Evolutionary conservation across 1,140 invertebrate species (phyloP).

Genomic region (Parapsyche elsis): DNA sequence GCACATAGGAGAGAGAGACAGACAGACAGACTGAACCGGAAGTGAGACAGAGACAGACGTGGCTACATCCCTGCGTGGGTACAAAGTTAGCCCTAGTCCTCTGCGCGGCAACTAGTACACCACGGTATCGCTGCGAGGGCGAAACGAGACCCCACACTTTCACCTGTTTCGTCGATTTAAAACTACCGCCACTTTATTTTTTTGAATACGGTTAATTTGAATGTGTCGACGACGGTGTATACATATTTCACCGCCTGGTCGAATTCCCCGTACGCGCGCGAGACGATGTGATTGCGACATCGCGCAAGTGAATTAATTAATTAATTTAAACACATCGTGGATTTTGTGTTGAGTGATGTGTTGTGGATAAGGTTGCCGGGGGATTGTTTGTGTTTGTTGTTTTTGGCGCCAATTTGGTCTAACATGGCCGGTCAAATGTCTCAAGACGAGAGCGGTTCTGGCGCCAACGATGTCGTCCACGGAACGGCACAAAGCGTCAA

Average conservation of each 20-base stretch:
- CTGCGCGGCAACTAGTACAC: slow-evolving; percentile 45
- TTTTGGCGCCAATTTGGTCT: slow-evolving; percentile 33
- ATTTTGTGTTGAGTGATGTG: background rate
- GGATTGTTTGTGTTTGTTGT: no score
- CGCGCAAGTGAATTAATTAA: background rate
- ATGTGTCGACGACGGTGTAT: no score
- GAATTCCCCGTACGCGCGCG: no score
- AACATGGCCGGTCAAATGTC: slow-evolving; percentile 54
- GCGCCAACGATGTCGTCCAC: slow-evolving; percentile 45
- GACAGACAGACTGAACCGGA: background rate
- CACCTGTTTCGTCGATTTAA: background rate
- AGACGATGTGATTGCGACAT: background rate
- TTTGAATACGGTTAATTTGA: background rate
- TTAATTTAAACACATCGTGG: background rate
- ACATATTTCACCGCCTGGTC: no score
- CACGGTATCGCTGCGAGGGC: slow-evolving; percentile 52
- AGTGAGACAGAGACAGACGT: background rate
- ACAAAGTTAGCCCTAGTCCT: slow-evolving; percentile 32
- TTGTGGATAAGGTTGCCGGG: background rate
- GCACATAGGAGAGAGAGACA: slow-evolving; percentile 2
- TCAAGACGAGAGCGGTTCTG: slow-evolving; percentile 46
- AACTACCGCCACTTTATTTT: background rate
- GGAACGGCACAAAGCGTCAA: slow-evolving; percentile 39
- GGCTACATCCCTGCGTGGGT: background rate
- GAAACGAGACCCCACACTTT: slow-evolving; percentile 31